Evolutionary conservation across 2,888 invertebrate species (phyloP).

Genomic region (Cloeon dipterum): DNA sequence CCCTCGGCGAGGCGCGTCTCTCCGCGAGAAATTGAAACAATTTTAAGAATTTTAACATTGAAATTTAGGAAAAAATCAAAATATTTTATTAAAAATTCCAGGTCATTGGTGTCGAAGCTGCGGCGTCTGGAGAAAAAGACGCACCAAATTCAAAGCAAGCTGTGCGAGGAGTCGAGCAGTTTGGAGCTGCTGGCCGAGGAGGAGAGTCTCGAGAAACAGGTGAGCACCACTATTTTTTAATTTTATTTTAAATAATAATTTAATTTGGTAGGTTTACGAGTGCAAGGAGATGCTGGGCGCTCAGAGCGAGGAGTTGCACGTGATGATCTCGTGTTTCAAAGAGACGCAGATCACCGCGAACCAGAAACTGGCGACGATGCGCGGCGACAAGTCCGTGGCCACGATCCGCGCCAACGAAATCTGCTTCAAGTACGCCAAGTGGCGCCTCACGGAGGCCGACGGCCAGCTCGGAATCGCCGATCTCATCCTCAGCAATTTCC

Average conservation of each 20-base stretch:
- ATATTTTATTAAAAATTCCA: constrained; percentile 8
- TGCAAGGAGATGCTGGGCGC: constrained; percentile 73
- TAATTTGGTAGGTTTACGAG: constrained; percentile 40
- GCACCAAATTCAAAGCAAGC: constrained; percentile 60
- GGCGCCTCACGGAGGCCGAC: constrained; percentile 93
- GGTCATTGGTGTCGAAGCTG: constrained; percentile 46
- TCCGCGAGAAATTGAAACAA: too few relatives aligned
- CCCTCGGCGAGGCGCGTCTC: too few relatives aligned
- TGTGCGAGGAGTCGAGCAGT: constrained; percentile 32
- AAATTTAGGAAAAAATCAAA: neutral
- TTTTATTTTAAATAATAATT: constrained; percentile 1
- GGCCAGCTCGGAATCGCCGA: constrained; percentile 96
- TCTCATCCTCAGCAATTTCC: constrained; percentile 80
- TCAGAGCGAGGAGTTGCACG: constrained; percentile 81
- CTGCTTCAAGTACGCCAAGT: constrained; percentile 94
- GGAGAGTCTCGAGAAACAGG: constrained; percentile 44
- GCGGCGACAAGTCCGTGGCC: constrained; percentile 45
- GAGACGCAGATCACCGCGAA: constrained; percentile 39
- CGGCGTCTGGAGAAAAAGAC: constrained; percentile 74
- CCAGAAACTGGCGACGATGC: constrained; percentile 32
- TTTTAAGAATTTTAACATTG: neutral
- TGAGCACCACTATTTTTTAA: constrained; percentile 13
- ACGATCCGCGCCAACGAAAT: constrained; percentile 78
- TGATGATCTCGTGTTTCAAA: constrained; percentile 84
- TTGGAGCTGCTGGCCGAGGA: constrained; percentile 34